Conservation (phyloP, 2,113 vertebrate species). For the Trinectes maculatus region DNA sequence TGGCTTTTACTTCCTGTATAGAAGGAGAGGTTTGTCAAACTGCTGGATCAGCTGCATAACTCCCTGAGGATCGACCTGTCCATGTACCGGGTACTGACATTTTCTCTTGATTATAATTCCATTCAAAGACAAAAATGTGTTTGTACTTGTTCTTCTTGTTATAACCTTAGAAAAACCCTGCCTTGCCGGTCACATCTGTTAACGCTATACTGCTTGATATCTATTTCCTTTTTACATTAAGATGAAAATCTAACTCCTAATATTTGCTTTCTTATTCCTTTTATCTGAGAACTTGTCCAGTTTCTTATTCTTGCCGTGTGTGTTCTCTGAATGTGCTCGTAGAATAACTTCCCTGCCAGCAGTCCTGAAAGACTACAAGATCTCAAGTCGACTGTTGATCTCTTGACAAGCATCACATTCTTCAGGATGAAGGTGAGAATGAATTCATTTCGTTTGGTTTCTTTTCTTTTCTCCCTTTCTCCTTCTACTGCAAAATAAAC, state of each 20-base stretch:
- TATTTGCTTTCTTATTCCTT: not conserved
- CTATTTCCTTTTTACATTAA: constrained; percentile 2
- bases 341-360: constrained; percentile 99
- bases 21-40: constrained; percentile 98
- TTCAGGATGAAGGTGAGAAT: constrained; percentile 95
- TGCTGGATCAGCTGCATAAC: constrained; percentile 97
- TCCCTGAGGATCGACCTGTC: constrained; percentile 96
- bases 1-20: constrained; percentile 59
- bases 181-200: not conserved
- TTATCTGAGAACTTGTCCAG: not conserved
- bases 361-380: constrained; percentile 96
- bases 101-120: constrained; percentile 9
- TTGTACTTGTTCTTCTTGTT: not conserved
- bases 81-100: constrained; percentile 92
- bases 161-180: not conserved
- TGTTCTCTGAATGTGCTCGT: constrained; percentile 38
- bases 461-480: not conserved
- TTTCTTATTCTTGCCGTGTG: not conserved
- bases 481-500: not conserved
- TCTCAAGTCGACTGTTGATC: constrained; percentile 97
- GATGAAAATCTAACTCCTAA: not conserved
- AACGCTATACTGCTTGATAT: not conserved
- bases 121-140: not conserved
- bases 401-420: constrained; percentile 98
- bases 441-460: constrained; percentile 9